A percentile compares a stretch with the other conserved stretches of the same genome.
Evolutionary conservation across 2,888 invertebrate genomes (phyloP).

Genomic region (Lapara coniferarum): DNA sequence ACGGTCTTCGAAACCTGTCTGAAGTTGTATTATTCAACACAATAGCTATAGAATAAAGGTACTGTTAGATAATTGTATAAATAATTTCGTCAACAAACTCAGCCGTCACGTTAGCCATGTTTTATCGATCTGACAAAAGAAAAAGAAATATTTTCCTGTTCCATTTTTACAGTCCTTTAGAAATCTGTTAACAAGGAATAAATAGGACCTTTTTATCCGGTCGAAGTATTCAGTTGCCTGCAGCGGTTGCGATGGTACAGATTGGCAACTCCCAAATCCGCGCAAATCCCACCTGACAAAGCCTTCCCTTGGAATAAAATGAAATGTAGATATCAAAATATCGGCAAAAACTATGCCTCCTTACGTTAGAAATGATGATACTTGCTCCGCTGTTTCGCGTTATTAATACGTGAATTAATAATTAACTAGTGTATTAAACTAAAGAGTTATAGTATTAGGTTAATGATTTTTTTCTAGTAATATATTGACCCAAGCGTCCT

Average conservation of each 20-base stretch:
- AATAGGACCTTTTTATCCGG: constrained; percentile 67
- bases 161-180: constrained; percentile 50
- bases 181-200: constrained; percentile 72
- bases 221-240: constrained; percentile 67
- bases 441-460: background rate
- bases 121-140: constrained; percentile 49
- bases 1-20: background rate
- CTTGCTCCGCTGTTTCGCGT: constrained; percentile 4
- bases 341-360: constrained; percentile 42
- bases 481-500: too few species aligned
- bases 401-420: background rate
- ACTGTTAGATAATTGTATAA: background rate
- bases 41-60: background rate
- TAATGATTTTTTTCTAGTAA: too few species aligned
- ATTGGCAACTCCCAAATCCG: constrained; percentile 75
- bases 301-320: constrained; percentile 58
- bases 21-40: background rate
- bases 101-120: constrained; percentile 37
- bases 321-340: constrained; percentile 67
- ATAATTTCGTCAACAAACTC: constrained; percentile 25
- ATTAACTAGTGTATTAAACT: too few species aligned
- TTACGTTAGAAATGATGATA: constrained; percentile 35
- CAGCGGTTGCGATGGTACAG: constrained; percentile 62
- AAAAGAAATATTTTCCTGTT: constrained; percentile 47
- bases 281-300: constrained; percentile 67